Evolutionary conservation across 2,888 invertebrate species (phyloP), one percentile per base, ranked within the genome.

Genomic region (Psococerastis gibbosa): DNA sequence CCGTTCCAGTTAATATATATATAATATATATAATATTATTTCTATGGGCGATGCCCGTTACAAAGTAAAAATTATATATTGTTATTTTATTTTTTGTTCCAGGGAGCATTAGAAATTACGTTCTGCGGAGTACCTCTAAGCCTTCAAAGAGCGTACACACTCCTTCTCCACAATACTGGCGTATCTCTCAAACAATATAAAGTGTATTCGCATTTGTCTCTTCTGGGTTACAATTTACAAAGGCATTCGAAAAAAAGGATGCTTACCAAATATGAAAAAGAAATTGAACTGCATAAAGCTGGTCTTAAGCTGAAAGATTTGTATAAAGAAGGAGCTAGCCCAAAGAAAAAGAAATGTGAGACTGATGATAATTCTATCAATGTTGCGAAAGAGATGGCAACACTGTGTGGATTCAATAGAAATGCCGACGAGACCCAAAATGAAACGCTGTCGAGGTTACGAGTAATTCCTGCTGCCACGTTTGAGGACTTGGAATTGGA

Each of bases 221-320:
- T 22, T 20, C 38, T 20, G 4, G 38, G 38, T 5, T 38, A 38
- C 18, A 38, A 18, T 18, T 5, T 38, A 18, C 4, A 5, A 20
- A 38, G 38, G 38, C 38, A 38, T 20, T 5, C 6, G 13, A 20
- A 16, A 3, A 38, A 38, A 38, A 38, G 20, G n/a, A 4, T 17
- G 5, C 20, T 38, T 18, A 38, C 38, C 15, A 38, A 38, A 11
- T 38, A 38, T 11, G 38, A 38, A 38, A 38, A 38, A 11, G 20
- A 38, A 15, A 5, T 38, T 5, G 38, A 38, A 18, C 15, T 38
- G 5, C 20, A 38, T 38, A 38, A 38, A 5, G 20, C 4, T 20
- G 38, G 38, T 4, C 15, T 38, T 5, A 38, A 17, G 11, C 20
- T 5, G 3, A 15, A 20, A 6, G 38, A 38, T 20, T 3, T 38